Base-by-base conservation (phyloP, 1,140 invertebrate genomes). In the Scylla paramamosain region DNA sequence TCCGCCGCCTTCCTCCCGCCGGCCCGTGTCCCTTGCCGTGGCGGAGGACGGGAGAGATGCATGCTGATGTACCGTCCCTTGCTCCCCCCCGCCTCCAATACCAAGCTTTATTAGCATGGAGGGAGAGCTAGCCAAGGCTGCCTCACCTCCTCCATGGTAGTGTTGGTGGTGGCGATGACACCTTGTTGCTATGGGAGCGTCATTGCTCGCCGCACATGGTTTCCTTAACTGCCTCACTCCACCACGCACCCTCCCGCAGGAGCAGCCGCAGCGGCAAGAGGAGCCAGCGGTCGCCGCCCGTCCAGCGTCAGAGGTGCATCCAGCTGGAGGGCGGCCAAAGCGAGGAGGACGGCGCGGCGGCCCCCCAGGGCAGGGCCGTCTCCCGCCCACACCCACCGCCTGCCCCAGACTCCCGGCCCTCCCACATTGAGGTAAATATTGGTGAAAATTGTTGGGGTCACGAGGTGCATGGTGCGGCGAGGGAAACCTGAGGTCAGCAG, bases 221-320 rank as follows among this genome's bases (percentile, higher is more conserved):
- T n/a, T n/a, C 67, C 25, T n/a, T 77, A 2, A n/a, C 67, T 20
- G 12, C n/a, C 16, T 59, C 46, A 91, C 52, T 52, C 28, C 29
- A 28, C 91, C 29, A 10, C 25, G 29, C n/a, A 0, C 67, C 31
- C 29, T 32, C 84, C 39, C 39, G 16, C 92, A 91, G 95, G 87
- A 95, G 95, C 52, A 82, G 95, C 16, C 92, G 86, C 29, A 89
- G 95, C 95, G 93, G 95, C 87, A 95, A 95, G 92, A 77, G 92
- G 52, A 90, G 87, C 45, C 59, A 91, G 92, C 59, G 95, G 86
- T 93, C 92, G 67, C 95, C 95, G 48, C 95, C 95, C 45, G 95
- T 95, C 52, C 95, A 95, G 92, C 95, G 95, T 32, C 95, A 95
- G 92, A 29, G 95, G 67, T 95, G 95, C 83, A 92, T 95, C 32